A percentile compares a stretch with the other conserved stretches of the same genome.
These are phyloP conservation scores for Lycopodina hypogea DNA, from an alignment of 37 sponge, comb jelly and placozoan species.

Conservation along the genomic window DNA sequence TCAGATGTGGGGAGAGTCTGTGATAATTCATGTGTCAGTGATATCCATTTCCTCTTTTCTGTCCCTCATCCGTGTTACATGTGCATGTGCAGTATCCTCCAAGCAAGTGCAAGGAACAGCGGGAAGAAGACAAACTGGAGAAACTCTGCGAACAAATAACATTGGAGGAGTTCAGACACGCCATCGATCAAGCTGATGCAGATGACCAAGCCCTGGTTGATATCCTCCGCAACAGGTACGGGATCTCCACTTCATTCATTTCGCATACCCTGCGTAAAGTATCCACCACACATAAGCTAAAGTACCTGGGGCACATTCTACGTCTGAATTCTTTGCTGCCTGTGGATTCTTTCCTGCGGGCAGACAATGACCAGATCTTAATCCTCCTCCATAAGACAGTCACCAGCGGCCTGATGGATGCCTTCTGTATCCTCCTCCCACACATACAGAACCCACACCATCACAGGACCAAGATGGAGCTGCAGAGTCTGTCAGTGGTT, in stretches of 20 bases:
- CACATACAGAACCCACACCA: conserved; percentile 36
- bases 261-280: conserved; percentile 21
- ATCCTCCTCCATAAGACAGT: conserved; percentile 49
- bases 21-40: no score
- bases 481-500: conserved; percentile 56
- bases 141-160: conserved; percentile 27
- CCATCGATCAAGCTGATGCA: neutral
- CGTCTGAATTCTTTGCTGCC: conserved; percentile 44
- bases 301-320: conserved; percentile 29
- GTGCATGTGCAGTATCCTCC: conserved; percentile 10
- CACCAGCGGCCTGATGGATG: conserved; percentile 24
- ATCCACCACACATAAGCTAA: conserved; percentile 1
- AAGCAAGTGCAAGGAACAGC: neutral
- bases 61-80: no score
- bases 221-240: conserved; percentile 15
- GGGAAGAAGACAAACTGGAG: conserved; percentile 16
- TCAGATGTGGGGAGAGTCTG: no score
- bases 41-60: no score
- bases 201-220: conserved; percentile 10
- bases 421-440: conserved; percentile 37
- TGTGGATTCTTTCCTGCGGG: conserved; percentile 19
- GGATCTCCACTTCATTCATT: conserved; percentile 13
- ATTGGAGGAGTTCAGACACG: conserved; percentile 27
- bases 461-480: conserved; percentile 18
- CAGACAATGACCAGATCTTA: conserved; percentile 43